phyloP scores from a whole-genome alignment of 37 sponge, comb jelly and placozoan species.

The Axinella damicornis region DNA sequence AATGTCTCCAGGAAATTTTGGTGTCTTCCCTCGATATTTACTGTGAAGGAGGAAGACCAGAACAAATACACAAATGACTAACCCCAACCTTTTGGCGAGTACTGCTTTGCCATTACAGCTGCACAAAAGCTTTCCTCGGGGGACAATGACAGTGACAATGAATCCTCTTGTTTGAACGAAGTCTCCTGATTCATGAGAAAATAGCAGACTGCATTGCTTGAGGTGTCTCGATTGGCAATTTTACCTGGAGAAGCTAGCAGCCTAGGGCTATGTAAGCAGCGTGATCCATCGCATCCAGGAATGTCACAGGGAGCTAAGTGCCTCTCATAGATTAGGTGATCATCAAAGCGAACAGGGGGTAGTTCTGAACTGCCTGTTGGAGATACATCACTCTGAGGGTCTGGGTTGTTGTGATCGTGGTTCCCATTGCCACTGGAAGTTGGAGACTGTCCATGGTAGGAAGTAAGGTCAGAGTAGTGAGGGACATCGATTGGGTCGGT shows the following conservation, averaged over 20 bases:
- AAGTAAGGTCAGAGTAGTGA: conserved; percentile 27
- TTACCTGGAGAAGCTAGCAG: neutral
- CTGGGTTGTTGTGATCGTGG: neutral
- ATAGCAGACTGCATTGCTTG: too few relatives aligned
- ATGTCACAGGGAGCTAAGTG: conserved; percentile 12
- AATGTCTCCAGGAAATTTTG: too few relatives aligned
- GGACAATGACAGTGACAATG: too few relatives aligned
- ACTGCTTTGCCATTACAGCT: too few relatives aligned
- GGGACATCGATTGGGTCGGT: neutral
- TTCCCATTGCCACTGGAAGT: conserved; percentile 7
- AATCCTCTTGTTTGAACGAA: neutral
- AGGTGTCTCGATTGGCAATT: neutral
- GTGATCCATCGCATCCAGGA: neutral
- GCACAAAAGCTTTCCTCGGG: too few relatives aligned
- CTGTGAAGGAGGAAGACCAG: too few relatives aligned
- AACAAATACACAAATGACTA: too few relatives aligned
- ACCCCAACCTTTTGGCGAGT: too few relatives aligned
- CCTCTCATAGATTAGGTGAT: too few relatives aligned
- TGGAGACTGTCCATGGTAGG: neutral
- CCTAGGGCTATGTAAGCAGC: neutral
- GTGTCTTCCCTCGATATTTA: too few relatives aligned
- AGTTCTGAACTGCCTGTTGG: too few relatives aligned
- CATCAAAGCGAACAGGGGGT: conserved; percentile 57
- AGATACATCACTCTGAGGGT: neutral
- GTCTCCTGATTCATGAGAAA: too few relatives aligned